Base-by-base conservation (phyloP, 1,140 invertebrate genomes). In the Penaeus vannamei region DNA sequence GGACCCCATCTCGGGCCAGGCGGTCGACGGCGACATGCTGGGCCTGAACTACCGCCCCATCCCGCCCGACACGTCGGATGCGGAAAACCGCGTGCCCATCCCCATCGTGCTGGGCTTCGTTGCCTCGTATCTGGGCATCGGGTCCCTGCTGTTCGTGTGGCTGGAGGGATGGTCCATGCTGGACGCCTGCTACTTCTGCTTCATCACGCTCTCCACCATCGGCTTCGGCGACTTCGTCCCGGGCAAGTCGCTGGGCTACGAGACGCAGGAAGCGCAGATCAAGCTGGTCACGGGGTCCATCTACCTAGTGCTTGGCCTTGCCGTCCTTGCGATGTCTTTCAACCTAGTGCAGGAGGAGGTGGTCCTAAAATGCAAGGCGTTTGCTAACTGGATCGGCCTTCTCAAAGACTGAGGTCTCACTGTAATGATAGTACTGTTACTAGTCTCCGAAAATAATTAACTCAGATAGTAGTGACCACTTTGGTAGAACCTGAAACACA, bases 301-400 rank as follows among this genome's bases (percentile, higher is more conserved):
- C 1, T 98, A 98, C 93, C 93, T 98, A 61, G 94, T 98, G 61
- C 94, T 98, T 90, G 98, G 98, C 36, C 94, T 98, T 53, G 96
- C 98, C 22, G 93, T 98, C 59, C 96, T 98, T 91, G 97, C 97
- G 1, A 98, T 98, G 97, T 97, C 97, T 84, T 98, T 98, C 92
- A 97, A 96, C 93, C 94, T 98, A 59, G 95, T 98, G 87, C 97
- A 98, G 93, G 97, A 98, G 90, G 97, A 98, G 93, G 95, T 98
- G 1, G 95, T 97, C 64, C 93, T 95, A 90, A 95, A 96, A 92
- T 96, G 96, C 93, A 95, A 95, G 92, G 94, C 95, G 82, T 93
- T 96, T 91, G 96, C 95, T 1, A 94, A 94, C 90, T 94, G 93
- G 87, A 92, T 95, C 84, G 95, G 95, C 0, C 93, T 94, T 14